phyloP scores from a whole-genome alignment of 1,140 invertebrate species.

The Halictus rubicundus region DNA sequence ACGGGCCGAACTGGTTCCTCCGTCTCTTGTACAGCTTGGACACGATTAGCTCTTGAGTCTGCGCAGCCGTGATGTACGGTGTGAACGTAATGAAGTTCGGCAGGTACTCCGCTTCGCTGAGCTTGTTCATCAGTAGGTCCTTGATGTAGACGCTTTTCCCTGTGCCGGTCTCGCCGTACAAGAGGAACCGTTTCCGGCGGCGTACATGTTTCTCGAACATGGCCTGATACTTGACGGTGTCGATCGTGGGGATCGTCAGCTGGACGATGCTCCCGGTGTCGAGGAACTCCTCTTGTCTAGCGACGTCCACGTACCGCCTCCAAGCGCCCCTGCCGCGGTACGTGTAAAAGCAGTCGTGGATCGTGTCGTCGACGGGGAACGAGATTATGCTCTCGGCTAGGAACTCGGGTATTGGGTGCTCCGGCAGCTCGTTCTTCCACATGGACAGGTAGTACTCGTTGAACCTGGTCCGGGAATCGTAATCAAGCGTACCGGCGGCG shows the following conservation, averaged over 20 bases:
- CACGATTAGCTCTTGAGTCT: constrained; percentile 93
- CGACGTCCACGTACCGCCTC: constrained; percentile 88
- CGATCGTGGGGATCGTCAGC: constrained; percentile 91
- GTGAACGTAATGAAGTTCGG: constrained; percentile 94
- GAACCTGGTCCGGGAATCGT: constrained; percentile 87
- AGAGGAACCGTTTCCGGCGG: constrained; percentile 85
- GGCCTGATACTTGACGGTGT: constrained; percentile 89
- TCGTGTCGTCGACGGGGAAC: constrained; percentile 86
- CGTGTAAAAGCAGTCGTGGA: constrained; percentile 91
- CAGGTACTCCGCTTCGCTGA: constrained; percentile 87
- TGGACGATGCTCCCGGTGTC: constrained; percentile 87
- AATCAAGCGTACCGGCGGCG: constrained; percentile 88
- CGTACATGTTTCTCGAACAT: constrained; percentile 86
- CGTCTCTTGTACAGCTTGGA: constrained; percentile 90
- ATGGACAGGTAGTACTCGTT: constrained; percentile 85
- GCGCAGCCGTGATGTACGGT: constrained; percentile 91
- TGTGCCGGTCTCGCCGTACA: constrained; percentile 95
- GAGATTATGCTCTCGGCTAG: constrained; percentile 86
- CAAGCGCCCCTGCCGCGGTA: constrained; percentile 89
- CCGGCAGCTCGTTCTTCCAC: constrained; percentile 82
- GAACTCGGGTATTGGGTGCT: constrained; percentile 84
- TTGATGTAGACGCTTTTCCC: constrained; percentile 95
- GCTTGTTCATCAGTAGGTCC: constrained; percentile 90
- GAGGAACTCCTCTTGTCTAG: constrained; percentile 82
- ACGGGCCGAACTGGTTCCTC: constrained; percentile 90